Evolutionary conservation across 2,888 invertebrate species (phyloP), one percentile per base, ranked within the genome.

Genomic region (Synanthedon formicaeformis): DNA sequence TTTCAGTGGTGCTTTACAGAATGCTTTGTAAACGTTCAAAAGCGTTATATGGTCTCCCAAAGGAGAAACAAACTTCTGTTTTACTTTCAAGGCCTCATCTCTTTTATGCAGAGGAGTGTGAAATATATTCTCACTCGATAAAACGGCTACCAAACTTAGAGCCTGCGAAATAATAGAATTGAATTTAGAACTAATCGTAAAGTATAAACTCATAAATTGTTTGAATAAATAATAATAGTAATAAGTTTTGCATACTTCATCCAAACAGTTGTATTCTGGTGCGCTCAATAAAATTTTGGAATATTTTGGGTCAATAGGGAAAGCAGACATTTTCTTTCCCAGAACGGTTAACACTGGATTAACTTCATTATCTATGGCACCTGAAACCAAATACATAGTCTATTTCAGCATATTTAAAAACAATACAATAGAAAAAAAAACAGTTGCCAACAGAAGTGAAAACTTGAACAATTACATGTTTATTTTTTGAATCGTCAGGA

Each of bases 11-110:
- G 92, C 89, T 67, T 92, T 92, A 62, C 89, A 90, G 78, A 91
- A 98, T 4, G 92, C 93, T 66, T 92, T 91, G 74, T 91, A 98
- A 41, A 98, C 93, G 75, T 97, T 99, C 12, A 99, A 86, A 53
- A 97, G 85, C 1, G 96, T 97, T 49, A 98, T 88, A 71, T 97
- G 97, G 79, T 99, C 99, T 11, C 99, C 98, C 60, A 94, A 91
- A 16, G 92, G 90, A 0, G 96, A 94, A 54, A 91, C 78, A 75
- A 98, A 98, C 80, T 96, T 96, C 65, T 90, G 90, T 63, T 92
- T 89, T 0, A 92, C 92, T 61, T 90, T 89, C 41, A 91, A 70
- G 0, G 95, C 95, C 71, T 94, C 91, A 62, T 95, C 94, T 54
- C 93, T 88, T 80, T 94, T 95, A 50, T 91, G 89, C 57, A 90